A percentile compares a stretch with the other conserved stretches of the same genome.
Evolutionary conservation across 1,140 invertebrate genomes (phyloP).

Genomic region (Caenorhabditis latens): DNA sequence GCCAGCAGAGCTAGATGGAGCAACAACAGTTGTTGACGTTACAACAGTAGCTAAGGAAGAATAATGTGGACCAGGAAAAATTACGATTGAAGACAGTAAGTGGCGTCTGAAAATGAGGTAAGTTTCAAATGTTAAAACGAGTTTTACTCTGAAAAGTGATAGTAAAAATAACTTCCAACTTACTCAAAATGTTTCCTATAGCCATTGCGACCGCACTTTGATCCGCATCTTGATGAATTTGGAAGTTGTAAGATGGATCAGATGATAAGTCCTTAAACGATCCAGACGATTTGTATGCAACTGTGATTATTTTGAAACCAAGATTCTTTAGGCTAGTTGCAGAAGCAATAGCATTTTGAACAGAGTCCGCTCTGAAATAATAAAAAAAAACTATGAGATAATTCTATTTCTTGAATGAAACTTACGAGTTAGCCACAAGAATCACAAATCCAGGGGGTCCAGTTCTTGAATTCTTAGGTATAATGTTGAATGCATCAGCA

Average conservation of each 20-base stretch:
- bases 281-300: neutral
- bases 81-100: too few species aligned
- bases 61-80: too few species aligned
- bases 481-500: neutral
- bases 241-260: neutral
- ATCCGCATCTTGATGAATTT: constrained; percentile 4
- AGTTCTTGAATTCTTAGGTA: neutral
- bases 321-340: neutral
- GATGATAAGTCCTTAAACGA: neutral
- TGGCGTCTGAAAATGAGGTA: too few species aligned
- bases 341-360: neutral
- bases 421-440: neutral
- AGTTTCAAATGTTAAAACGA: too few species aligned
- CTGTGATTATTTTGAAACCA: neutral
- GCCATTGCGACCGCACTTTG: neutral
- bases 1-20: too few species aligned
- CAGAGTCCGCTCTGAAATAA: neutral
- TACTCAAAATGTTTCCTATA: neutral
- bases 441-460: neutral
- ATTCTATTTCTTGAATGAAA: neutral
- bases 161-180: neutral
- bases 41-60: too few species aligned
- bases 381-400: neutral
- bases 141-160: too few species aligned
- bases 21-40: too few species aligned